Evolutionary conservation across 2,113 vertebrate species (phyloP).

Genomic region (Plectropomus leopardus): DNA sequence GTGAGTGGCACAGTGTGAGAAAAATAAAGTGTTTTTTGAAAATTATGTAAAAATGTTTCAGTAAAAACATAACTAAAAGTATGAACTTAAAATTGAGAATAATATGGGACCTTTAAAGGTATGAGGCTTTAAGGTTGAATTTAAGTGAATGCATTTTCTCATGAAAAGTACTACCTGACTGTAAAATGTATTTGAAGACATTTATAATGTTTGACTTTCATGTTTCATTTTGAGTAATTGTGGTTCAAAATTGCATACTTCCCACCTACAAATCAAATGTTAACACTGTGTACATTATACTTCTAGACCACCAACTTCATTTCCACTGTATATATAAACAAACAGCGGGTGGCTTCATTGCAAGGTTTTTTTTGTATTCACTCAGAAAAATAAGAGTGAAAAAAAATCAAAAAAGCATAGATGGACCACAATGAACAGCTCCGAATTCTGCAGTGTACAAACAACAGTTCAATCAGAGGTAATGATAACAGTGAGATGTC

Average conservation of each 20-base stretch:
- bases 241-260: constrained; percentile 24
- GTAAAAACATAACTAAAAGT: no score
- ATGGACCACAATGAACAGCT: constrained; percentile 3
- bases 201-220: neutral
- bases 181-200: neutral
- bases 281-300: constrained; percentile 25
- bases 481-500: constrained; percentile 34
- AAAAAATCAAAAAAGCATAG: neutral
- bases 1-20: no score
- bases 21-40: no score
- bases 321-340: constrained; percentile 38
- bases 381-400: neutral
- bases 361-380: constrained; percentile 21
- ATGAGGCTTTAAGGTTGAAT: neutral
- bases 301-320: constrained; percentile 38
- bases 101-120: no score
- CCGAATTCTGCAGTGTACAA: constrained; percentile 17
- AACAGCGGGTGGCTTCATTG: constrained; percentile 1
- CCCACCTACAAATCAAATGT: constrained; percentile 40
- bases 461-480: constrained; percentile 35
- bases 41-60: no score
- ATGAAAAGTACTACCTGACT: neutral
- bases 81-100: no score
- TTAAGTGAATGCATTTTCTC: neutral
- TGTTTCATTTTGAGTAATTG: constrained; percentile 25